A percentile compares a stretch with the other conserved stretches of the same genome.
phyloP scores from a whole-genome alignment of 2,113 vertebrate genomes.

The Corythornis madagascariensis region DNA sequence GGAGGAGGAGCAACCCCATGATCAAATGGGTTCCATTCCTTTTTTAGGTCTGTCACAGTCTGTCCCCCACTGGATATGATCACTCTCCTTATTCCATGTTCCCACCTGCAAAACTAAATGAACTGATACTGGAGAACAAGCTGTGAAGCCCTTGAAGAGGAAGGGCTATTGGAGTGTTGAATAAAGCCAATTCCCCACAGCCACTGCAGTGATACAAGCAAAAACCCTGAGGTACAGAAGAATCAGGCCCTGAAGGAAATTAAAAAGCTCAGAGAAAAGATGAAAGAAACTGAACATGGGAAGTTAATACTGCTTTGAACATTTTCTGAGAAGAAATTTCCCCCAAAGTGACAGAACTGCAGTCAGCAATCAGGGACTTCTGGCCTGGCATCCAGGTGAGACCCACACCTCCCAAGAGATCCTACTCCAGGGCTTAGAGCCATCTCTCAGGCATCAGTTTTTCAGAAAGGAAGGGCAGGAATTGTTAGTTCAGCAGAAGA shows the following conservation, averaged over 20 bases:
- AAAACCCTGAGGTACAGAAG: neutral
- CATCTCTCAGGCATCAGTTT: neutral
- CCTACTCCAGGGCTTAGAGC: neutral
- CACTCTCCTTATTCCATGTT: neutral
- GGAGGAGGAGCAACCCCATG: neutral
- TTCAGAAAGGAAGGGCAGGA: neutral
- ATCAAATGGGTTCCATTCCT: neutral
- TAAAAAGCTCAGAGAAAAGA: neutral
- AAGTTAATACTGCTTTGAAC: conserved; percentile 10
- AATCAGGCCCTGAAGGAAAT: neutral
- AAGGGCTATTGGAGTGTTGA: neutral
- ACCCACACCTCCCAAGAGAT: neutral
- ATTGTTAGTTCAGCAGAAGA: neutral
- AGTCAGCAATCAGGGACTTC: neutral
- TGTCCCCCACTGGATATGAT: neutral
- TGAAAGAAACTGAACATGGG: neutral
- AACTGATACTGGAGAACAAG: neutral
- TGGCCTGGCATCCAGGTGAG: neutral
- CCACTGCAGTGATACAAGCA: neutral
- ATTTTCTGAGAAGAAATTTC: neutral
- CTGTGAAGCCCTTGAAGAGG: neutral
- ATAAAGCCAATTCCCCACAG: neutral
- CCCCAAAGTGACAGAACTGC: neutral
- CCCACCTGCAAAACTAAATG: neutral
- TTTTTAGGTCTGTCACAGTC: neutral